Percentiles rank a stretch among this genome's conserved stretches.
Evolutionary conservation across 2,797 vertebrate species (phyloP).

Genomic region (Adelosebastes latens): DNA sequence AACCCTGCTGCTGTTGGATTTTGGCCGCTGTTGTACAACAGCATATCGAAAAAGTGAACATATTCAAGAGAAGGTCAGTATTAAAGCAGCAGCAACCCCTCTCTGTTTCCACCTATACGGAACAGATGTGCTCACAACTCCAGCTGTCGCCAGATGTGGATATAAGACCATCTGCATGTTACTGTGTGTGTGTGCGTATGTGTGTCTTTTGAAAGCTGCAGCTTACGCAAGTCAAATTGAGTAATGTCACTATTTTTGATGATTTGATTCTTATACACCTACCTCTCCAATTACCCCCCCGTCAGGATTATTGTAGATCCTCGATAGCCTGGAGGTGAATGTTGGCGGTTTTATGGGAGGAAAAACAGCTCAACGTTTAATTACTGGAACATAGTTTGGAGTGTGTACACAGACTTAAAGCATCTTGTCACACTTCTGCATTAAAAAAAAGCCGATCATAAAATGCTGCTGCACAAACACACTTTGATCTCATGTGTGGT

Average conservation of each 20-base stretch:
- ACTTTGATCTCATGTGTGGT: constrained; percentile 55
- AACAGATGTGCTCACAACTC: constrained; percentile 78
- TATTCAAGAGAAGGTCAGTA: constrained; percentile 65
- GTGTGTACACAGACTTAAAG: constrained; percentile 47
- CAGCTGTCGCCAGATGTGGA: constrained; percentile 81
- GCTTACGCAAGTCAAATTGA: constrained; percentile 44
- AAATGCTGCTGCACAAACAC: constrained; percentile 45
- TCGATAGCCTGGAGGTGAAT: constrained; percentile 26
- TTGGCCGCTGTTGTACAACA: constrained; percentile 32
- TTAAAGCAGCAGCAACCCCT: constrained; percentile 55
- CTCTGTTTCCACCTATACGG: constrained; percentile 65
- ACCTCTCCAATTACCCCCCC: constrained; percentile 20
- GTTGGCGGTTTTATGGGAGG: constrained; percentile 33
- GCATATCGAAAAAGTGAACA: constrained; percentile 38
- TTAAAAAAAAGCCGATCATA: constrained; percentile 45
- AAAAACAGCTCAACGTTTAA: constrained; percentile 52
- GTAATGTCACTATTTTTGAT: constrained; percentile 38
- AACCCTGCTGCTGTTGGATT: constrained; percentile 50
- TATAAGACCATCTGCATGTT: constrained; percentile 74
- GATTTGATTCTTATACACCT: constrained; percentile 41
- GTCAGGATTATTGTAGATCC: constrained; percentile 42
- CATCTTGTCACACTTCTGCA: constrained; percentile 48
- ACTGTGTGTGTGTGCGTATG: constrained; percentile 10
- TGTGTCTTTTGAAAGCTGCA: not conserved
- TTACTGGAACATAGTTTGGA: constrained; percentile 60